phyloP scores from a whole-genome alignment of 2,888 invertebrate species.

The Agonopterix subpropinquella region DNA sequence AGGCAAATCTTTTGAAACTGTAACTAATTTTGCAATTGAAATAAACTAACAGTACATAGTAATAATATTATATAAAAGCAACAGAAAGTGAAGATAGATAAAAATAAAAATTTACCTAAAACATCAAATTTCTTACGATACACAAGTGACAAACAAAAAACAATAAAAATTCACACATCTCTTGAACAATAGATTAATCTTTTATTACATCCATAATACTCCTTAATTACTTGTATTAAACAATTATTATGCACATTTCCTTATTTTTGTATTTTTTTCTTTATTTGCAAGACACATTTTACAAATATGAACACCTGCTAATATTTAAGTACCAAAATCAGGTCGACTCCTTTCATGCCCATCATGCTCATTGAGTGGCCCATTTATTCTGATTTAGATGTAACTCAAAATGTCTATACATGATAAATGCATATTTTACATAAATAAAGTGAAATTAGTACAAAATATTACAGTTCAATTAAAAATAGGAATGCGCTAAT shows the following conservation, averaged over 20 bases:
- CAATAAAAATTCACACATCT: slow-evolving; percentile 23
- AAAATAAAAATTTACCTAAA: slow-evolving; percentile 11
- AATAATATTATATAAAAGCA: background rate
- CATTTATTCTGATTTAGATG: background rate
- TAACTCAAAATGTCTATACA: background rate
- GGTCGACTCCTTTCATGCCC: slow-evolving; percentile 14
- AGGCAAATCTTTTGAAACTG: background rate
- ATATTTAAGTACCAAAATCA: slow-evolving; percentile 44
- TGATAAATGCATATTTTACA: slow-evolving; percentile 5
- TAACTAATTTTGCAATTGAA: background rate
- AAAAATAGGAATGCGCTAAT: slow-evolving; percentile 40
- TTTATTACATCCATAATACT: slow-evolving; percentile 20
- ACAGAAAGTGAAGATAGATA: background rate
- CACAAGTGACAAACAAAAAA: slow-evolving; percentile 24
- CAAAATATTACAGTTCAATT: background rate
- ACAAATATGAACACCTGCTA: slow-evolving; percentile 17
- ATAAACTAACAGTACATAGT: background rate
- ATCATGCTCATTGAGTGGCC: background rate
- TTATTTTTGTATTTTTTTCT: slow-evolving; percentile 29
- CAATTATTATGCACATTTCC: slow-evolving; percentile 48
- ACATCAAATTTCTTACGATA: slow-evolving; percentile 23
- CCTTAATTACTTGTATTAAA: slow-evolving; percentile 24
- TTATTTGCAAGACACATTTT: slow-evolving; percentile 30
- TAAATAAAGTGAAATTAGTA: slow-evolving; percentile 5
- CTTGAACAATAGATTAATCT: slow-evolving; percentile 17